These are phyloP conservation scores for Deladenus siricidicola DNA, from an alignment of 2,888 invertebrate species.

Conservation along the genomic window DNA sequence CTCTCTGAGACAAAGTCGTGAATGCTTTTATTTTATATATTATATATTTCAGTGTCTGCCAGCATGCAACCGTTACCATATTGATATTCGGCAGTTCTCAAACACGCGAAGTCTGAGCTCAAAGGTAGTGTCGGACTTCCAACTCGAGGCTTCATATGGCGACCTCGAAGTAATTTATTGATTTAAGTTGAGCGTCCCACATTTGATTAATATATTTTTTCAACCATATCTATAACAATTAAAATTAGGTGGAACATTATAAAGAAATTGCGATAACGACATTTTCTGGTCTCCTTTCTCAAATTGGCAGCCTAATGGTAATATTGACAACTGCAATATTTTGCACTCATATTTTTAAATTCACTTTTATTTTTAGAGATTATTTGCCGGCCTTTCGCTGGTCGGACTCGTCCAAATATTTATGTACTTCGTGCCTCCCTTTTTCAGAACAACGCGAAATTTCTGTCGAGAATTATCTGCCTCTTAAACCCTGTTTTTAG, in stretches of 20 bases:
- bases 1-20: too few relatives aligned
- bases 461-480: too few relatives aligned
- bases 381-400: slow-evolving; percentile 19
- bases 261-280: slow-evolving; percentile 10
- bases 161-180: slow-evolving; percentile 24
- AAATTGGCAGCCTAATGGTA: slow-evolving; percentile 22
- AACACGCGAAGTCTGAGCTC: background rate
- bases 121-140: slow-evolving; percentile 3
- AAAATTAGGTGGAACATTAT: slow-evolving; percentile 17
- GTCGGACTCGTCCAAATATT: slow-evolving; percentile 21
- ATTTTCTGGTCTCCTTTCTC: slow-evolving; percentile 19
- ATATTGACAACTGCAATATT: background rate
- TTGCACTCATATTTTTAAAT: background rate
- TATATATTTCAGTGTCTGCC: slow-evolving; percentile 13
- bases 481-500: too few relatives aligned
- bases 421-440: background rate
- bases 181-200: too few relatives aligned
- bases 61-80: slow-evolving; percentile 11
- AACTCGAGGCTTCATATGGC: slow-evolving; percentile 23
- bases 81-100: slow-evolving; percentile 14
- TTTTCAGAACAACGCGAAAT: background rate
- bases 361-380: slow-evolving; percentile 3
- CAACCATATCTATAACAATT: too few relatives aligned
- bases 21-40: too few relatives aligned
- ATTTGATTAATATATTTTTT: too few relatives aligned